A percentile compares a stretch with the other conserved stretches of the same genome.
Conservation (phyloP, 2,888 invertebrate species). For the Cataglyphis albicans region DNA sequence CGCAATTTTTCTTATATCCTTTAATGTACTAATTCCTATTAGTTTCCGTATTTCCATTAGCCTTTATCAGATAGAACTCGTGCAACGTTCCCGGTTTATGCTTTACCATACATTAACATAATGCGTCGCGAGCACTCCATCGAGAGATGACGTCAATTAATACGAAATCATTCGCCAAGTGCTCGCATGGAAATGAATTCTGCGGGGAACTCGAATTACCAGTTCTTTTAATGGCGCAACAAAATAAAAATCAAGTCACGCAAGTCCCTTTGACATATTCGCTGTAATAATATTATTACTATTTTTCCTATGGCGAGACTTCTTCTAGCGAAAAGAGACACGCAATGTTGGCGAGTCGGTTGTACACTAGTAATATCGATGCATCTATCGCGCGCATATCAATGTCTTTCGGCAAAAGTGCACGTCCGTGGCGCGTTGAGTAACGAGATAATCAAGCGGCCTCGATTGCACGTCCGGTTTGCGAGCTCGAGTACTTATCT, state of each 20-base stretch:
- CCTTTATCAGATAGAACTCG: constrained; percentile 9
- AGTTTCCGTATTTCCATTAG: constrained; percentile 34
- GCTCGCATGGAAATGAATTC: constrained; percentile 49
- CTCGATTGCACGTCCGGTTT: constrained; percentile 54
- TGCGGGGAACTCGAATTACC: constrained; percentile 46
- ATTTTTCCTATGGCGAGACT: constrained; percentile 23
- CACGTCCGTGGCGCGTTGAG: constrained; percentile 60
- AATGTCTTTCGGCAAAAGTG: constrained; percentile 48
- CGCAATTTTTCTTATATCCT: constrained; percentile 26
- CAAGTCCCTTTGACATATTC: constrained; percentile 10
- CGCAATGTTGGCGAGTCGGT: constrained; percentile 28
- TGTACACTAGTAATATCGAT: constrained; percentile 64
- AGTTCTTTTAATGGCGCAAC: constrained; percentile 35
- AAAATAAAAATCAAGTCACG: constrained; percentile 42
- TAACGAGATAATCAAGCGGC: constrained; percentile 74
- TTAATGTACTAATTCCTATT: constrained; percentile 46
- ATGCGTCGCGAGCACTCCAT: constrained; percentile 39
- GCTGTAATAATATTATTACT: neutral
- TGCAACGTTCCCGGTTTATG: constrained; percentile 26
- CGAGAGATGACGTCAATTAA: constrained; percentile 49
- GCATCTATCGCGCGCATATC: constrained; percentile 23
- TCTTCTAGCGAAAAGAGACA: constrained; percentile 11
- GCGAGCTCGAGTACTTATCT: constrained; percentile 69
- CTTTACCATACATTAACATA: constrained; percentile 47
- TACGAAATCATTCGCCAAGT: constrained; percentile 45